phyloP scores from a whole-genome alignment of 2,888 invertebrate genomes.

The Diarsia dahlii region DNA sequence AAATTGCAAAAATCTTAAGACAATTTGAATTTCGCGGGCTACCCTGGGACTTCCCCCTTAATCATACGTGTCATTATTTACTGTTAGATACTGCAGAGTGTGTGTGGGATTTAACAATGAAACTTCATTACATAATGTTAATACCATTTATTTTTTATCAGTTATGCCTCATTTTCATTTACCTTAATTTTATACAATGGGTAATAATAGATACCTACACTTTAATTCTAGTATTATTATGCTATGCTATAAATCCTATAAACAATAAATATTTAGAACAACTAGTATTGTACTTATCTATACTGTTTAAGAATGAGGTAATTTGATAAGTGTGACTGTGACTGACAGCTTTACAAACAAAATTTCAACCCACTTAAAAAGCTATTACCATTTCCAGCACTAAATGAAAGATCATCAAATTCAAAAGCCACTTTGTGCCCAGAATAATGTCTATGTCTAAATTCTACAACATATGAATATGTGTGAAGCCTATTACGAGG shows the following conservation, averaged over 20 bases:
- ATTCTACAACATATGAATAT: slow-evolving; percentile 84
- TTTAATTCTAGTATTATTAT: slow-evolving; percentile 9
- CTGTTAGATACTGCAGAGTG: too few species aligned
- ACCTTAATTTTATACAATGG: slow-evolving; percentile 10
- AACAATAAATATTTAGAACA: slow-evolving; percentile 31
- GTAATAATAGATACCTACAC: slow-evolving; percentile 15
- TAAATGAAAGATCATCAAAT: slow-evolving; percentile 83
- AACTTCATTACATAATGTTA: slow-evolving; percentile 8
- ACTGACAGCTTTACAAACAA: slow-evolving; percentile 77
- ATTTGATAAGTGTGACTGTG: slow-evolving; percentile 6
- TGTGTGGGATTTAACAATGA: slow-evolving; percentile 2
- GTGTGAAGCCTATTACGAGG: slow-evolving; percentile 76
- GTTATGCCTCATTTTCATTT: slow-evolving; percentile 39
- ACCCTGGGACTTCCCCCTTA: too few species aligned
- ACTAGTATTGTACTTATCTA: slow-evolving; percentile 5
- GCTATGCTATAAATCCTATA: slow-evolving; percentile 9
- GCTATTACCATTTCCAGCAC: slow-evolving; percentile 80
- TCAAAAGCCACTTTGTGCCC: slow-evolving; percentile 82
- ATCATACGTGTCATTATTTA: too few species aligned
- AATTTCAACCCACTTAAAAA: slow-evolving; percentile 86
- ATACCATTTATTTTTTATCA: slow-evolving; percentile 22
- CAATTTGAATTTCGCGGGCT: too few species aligned
- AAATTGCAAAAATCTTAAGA: too few species aligned
- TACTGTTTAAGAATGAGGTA: slow-evolving; percentile 32
- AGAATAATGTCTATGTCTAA: slow-evolving; percentile 79